Evolutionary conservation across 1,140 invertebrate genomes (phyloP), one percentile per base, ranked within the genome.

Genomic region (Cherax destructor): DNA sequence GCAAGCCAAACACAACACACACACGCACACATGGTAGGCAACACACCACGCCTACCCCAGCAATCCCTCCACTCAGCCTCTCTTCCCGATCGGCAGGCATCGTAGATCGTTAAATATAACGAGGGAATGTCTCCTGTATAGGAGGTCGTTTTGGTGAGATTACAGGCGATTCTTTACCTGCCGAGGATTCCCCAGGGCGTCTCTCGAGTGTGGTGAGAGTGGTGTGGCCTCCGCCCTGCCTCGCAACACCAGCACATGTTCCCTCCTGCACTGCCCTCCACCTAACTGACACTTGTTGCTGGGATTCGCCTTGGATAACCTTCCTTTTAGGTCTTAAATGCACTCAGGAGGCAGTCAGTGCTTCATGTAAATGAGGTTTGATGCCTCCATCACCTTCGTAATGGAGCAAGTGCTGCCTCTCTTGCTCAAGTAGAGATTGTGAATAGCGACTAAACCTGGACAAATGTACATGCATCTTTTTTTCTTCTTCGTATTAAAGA

Each of bases 151-250:
- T 30, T 24, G n/a, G 24, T 9, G 69, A 74, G n/a, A 74, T 74
- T 30, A 74, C 69, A 74, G 18, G 69, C 21, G 69, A 74, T 30
- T 74, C 69, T 74, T 74, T 74, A 74, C 13, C 69, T 74, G 69
- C n/a, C 18, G 69, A 74, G 24, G 69, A 30, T 74, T n/a, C 69
- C 69, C 69, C 69, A 30, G 69, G 69, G 69, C 21, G 24, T n/a
- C 69, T 21, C 21, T 30, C 24, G 69, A 74, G 69, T 74, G 69
- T 7, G 13, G n/a, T 74, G 24, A n/a, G 18, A 21, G 69, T 21
- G n/a, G n/a, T 30, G 69, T 74, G n/a, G 69, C 11, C 69, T 6
- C 69, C 69, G 69, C 69, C 69, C 69, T 74, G 69, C 21, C 6
- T 30, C 69, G 24, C 24, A 30, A 74, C 69, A 21, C 13, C 69